Evolutionary conservation across 2,113 vertebrate species (phyloP).

Genomic region (Bubalus kerabau): DNA sequence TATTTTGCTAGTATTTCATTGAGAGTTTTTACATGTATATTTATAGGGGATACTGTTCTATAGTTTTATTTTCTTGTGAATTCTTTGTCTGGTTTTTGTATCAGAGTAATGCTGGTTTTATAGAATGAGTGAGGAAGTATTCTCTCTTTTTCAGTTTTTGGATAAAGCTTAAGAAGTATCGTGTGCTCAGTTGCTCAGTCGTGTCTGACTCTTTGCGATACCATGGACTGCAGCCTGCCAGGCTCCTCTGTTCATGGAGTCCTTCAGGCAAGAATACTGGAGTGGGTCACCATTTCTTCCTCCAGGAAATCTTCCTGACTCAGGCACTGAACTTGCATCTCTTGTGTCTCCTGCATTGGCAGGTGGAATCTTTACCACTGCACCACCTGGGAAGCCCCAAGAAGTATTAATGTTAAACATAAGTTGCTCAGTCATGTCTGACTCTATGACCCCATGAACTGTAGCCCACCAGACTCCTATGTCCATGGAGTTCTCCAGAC

Average conservation of each 20-base stretch:
- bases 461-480: not conserved
- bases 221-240: not conserved
- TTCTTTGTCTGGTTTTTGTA: not conserved
- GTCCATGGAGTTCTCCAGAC: not conserved
- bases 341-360: not conserved
- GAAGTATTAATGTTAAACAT: not conserved
- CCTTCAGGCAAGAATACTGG: not conserved
- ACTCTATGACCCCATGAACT: not conserved
- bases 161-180: not conserved
- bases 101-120: not conserved
- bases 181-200: not conserved
- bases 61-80: slow-evolving; percentile 21
- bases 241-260: not conserved
- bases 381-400: not conserved
- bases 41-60: not conserved
- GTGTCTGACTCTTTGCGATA: not conserved
- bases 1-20: not conserved
- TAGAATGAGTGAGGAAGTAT: not conserved
- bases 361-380: not conserved
- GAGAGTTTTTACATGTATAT: not conserved
- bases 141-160: not conserved
- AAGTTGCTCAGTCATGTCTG: not conserved
- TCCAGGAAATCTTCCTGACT: not conserved
- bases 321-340: not conserved
- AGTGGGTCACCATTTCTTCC: not conserved